Evolutionary conservation across 2,113 vertebrate species (phyloP).

Genomic region (Kobus ellipsiprymnus): DNA sequence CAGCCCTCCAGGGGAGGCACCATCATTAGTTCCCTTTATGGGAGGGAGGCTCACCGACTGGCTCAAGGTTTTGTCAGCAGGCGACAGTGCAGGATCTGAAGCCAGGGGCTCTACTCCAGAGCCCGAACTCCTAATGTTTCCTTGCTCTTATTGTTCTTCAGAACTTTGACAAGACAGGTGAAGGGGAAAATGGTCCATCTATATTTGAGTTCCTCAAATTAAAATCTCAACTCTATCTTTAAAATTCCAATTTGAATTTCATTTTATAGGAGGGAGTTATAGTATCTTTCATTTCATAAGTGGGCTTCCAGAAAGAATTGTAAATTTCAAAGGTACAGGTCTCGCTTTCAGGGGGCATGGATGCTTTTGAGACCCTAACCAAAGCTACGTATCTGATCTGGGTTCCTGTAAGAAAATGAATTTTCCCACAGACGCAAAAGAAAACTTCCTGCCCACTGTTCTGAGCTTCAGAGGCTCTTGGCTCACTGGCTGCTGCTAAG

Average conservation of each 20-base stretch:
- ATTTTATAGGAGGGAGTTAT: not conserved
- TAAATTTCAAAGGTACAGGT: not conserved
- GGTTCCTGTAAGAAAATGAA: not conserved
- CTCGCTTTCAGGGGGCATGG: not conserved
- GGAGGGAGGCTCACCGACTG: not conserved
- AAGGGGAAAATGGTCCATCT: not conserved
- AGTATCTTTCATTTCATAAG: not conserved
- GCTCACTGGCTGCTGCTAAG: not conserved
- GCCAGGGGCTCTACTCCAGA: not conserved
- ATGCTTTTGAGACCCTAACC: not conserved
- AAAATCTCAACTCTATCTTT: not conserved
- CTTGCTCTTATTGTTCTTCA: not conserved
- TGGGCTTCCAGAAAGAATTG: not conserved
- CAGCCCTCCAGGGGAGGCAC: not conserved
- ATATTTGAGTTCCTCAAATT: not conserved
- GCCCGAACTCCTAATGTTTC: accelerated
- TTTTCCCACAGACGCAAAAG: not conserved
- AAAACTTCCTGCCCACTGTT: not conserved
- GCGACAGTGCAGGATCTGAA: accelerated
- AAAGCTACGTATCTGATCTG: not conserved
- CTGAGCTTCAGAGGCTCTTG: not conserved
- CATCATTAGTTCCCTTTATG: accelerated
- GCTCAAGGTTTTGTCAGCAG: not conserved
- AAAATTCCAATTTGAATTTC: not conserved
- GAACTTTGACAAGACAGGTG: not conserved